Evolutionary conservation across 37 sponge, comb jelly and placozoan genomes (phyloP).

Genomic region (Halichondria panicea): DNA sequence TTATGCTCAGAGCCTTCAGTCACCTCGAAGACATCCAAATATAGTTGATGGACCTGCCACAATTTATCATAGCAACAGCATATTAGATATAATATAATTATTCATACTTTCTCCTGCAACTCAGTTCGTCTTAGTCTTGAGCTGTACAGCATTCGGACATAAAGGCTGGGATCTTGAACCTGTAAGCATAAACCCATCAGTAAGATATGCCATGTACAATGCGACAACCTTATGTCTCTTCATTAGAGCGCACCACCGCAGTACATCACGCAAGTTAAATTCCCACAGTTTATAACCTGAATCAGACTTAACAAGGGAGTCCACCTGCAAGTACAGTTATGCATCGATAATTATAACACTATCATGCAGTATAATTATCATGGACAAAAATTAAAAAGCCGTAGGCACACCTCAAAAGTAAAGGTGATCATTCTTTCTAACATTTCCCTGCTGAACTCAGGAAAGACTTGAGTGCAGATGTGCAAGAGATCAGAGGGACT

Average conservation of each 20-base stretch:
- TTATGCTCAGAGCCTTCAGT: neutral
- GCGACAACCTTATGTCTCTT: slow-evolving; percentile 38
- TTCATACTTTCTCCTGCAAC: slow-evolving; percentile 36
- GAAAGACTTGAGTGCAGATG: slow-evolving; percentile 62
- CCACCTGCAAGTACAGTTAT: neutral
- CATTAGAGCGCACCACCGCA: slow-evolving; percentile 96
- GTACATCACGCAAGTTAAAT: slow-evolving; percentile 93
- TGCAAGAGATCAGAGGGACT: slow-evolving; percentile 66
- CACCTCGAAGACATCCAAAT: neutral
- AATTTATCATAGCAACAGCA: neutral
- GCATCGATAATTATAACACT: neutral
- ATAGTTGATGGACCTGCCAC: neutral
- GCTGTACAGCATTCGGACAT: slow-evolving; percentile 57
- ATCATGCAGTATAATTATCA: no score
- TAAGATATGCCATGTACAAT: neutral
- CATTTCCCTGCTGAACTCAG: slow-evolving; percentile 27
- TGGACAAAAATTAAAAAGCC: no score
- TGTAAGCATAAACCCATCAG: neutral
- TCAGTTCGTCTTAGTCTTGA: slow-evolving; percentile 42
- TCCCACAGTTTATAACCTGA: slow-evolving; percentile 63
- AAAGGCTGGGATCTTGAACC: slow-evolving; percentile 53
- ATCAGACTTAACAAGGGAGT: slow-evolving; percentile 16
- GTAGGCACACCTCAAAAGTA: slow-evolving; percentile 66
- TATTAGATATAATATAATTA: neutral
- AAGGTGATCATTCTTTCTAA: slow-evolving; percentile 78